Percentiles rank a stretch among this genome's conserved stretches.
These are phyloP conservation scores for Falco novaeseelandiae DNA, from an alignment of 2,797 vertebrate genomes.

Conservation along the genomic window DNA sequence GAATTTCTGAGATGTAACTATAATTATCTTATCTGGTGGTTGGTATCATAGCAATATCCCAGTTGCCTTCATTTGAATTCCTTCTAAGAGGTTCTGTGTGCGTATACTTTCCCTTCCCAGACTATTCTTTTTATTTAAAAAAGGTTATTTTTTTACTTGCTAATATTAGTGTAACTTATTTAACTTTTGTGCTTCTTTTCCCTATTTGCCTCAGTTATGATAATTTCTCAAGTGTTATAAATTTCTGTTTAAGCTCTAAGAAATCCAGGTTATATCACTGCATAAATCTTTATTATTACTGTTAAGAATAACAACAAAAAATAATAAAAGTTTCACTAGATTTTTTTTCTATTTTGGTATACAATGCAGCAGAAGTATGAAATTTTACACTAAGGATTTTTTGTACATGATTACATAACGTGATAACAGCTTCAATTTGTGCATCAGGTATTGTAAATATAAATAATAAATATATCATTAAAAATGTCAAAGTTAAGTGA, in stretches of 20 bases:
- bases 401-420: neutral
- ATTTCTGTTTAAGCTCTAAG: neutral
- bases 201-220: neutral
- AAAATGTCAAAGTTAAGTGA: neutral
- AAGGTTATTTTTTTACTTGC: neutral
- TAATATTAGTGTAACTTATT: neutral
- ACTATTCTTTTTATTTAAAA: neutral
- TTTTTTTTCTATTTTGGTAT: neutral
- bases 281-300: neutral
- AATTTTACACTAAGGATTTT: neutral
- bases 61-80: neutral
- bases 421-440: neutral
- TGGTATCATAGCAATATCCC: neutral
- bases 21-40: neutral
- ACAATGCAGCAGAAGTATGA: neutral
- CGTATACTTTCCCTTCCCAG: neutral
- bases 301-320: neutral
- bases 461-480: neutral
- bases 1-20: neutral
- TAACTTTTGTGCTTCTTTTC: neutral
- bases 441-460: neutral
- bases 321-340: neutral
- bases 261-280: neutral
- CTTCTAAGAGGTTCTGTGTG: neutral
- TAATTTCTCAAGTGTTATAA: neutral